Base-by-base conservation (phyloP, 2,888 invertebrate species). In the Agriopis marginaria region DNA sequence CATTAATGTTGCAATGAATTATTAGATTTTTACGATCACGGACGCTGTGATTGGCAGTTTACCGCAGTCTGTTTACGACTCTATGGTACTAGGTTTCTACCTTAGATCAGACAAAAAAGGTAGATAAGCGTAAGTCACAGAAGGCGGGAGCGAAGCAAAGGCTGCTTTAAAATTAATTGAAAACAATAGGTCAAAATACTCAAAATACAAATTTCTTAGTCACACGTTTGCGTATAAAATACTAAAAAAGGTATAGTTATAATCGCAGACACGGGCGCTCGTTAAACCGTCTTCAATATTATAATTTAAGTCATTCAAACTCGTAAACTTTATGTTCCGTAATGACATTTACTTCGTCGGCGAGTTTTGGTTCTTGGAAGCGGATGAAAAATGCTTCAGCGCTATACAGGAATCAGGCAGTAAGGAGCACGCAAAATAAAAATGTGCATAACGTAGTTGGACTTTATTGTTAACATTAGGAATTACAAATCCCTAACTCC, bases 281-380 rank as follows among this genome's bases (percentile, higher is more conserved):
- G 79, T 81, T 81, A 81, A 86, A 86, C 81, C 76, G 71, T 72
- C 75, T 75, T 72, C 78, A 77, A 83, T 82, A 83, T 84, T 78
- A 85, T 87, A 86, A 88, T 87, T 85, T 84, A 82, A 82, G 82
- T 85, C 81, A 87, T 88, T 88, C 83, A 49, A 69, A 75, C 70
- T 87, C 88, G 84, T 89, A 86, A 88, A 89, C 80, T 82, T 85
- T 84, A 81, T 80, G 80, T 70, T 65, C 75, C 64, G 77, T 84
- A 86, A 87, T 87, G 87, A 85, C 87, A 86, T 85, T 84, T 84
- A 84, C 77, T 79, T 73, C 74, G 66, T 54, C 68, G 68, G 71
- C 56, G 65, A 73, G 69, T 71, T 76, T 68, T 68, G 75, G 73
- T 85, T 86, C 85, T 73, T 60, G 73, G 85, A 86, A 86, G 50